Percentiles rank a stretch among this genome's conserved stretches.
phyloP scores from a whole-genome alignment of 2,113 vertebrate genomes.

The Scomber japonicus region DNA sequence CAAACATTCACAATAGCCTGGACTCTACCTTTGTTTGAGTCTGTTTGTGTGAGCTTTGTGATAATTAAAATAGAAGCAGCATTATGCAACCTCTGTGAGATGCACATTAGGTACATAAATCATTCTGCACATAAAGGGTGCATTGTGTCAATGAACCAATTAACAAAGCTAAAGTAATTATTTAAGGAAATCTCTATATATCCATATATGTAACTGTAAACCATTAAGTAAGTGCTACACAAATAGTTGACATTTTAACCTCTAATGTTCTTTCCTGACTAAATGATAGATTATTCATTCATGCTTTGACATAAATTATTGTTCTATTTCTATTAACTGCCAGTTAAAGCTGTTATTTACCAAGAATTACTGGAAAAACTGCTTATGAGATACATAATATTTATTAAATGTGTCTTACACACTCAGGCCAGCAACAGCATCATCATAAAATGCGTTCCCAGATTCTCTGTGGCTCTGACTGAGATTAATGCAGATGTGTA shows the following conservation, averaged over 20 bases:
- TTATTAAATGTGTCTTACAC: conserved; percentile 42
- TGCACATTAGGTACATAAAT: neutral
- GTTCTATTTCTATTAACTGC: neutral
- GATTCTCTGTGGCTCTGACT: conserved; percentile 57
- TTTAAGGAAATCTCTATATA: neutral
- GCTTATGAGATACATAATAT: conserved; percentile 20
- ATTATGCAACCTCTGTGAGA: too few species aligned
- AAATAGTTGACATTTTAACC: neutral
- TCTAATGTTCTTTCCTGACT: neutral
- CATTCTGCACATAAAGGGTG: neutral
- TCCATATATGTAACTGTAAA: neutral
- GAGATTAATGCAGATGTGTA: conserved; percentile 82
- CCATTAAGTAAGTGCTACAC: neutral
- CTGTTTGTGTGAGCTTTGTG: too few species aligned
- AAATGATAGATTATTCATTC: neutral
- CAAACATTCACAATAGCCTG: too few species aligned
- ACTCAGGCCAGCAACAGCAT: conserved; percentile 38
- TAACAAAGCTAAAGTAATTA: neutral
- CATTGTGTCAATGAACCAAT: neutral
- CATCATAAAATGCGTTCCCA: conserved; percentile 68
- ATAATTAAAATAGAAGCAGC: too few species aligned
- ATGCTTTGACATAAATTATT: neutral
- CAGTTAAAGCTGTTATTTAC: neutral
- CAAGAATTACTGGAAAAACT: neutral
- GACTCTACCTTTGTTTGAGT: too few species aligned